Percentiles rank a stretch among this genome's conserved stretches.
These are phyloP conservation scores for Sebastes taczanowskii DNA, from an alignment of 2,797 vertebrate species.

Conservation along the genomic window DNA sequence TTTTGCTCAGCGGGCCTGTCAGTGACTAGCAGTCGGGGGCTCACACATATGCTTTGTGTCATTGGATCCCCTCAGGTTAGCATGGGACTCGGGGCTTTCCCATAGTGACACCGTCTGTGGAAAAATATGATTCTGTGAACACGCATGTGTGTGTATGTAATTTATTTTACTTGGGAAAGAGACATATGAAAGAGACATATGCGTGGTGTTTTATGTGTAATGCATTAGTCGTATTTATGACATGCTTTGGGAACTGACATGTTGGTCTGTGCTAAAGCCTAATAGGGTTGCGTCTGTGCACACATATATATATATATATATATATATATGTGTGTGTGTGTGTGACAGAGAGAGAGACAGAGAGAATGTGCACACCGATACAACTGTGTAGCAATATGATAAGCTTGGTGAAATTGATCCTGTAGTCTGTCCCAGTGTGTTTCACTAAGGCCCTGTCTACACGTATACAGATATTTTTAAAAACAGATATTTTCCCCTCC, in stretches of 20 bases:
- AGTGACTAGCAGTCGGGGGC: slow-evolving; percentile 43
- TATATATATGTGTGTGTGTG: neutral
- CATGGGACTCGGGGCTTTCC: slow-evolving; percentile 38
- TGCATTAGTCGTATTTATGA: neutral
- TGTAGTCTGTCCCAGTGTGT: neutral
- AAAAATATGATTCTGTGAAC: neutral
- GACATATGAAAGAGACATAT: neutral
- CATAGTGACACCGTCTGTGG: slow-evolving; percentile 37
- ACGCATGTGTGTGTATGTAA: neutral
- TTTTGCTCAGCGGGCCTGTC: slow-evolving; percentile 62
- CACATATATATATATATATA: neutral
- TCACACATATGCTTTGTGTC: slow-evolving; percentile 72
- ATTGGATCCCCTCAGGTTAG: slow-evolving; percentile 63
- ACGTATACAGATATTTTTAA: too few relatives aligned
- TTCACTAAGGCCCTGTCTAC: neutral
- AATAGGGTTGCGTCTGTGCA: neutral
- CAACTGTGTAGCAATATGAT: slow-evolving; percentile 1
- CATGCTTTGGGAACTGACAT: neutral
- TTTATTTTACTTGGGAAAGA: neutral
- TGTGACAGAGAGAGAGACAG: neutral
- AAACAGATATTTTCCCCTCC: too few relatives aligned
- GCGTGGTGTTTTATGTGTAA: neutral
- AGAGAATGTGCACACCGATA: neutral
- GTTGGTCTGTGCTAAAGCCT: neutral
- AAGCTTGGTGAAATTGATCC: slow-evolving; percentile 17